A percentile compares a stretch with the other conserved stretches of the same genome.
Evolutionary conservation across 2,888 invertebrate species (phyloP).

Genomic region (Margaritifera margaritifera): DNA sequence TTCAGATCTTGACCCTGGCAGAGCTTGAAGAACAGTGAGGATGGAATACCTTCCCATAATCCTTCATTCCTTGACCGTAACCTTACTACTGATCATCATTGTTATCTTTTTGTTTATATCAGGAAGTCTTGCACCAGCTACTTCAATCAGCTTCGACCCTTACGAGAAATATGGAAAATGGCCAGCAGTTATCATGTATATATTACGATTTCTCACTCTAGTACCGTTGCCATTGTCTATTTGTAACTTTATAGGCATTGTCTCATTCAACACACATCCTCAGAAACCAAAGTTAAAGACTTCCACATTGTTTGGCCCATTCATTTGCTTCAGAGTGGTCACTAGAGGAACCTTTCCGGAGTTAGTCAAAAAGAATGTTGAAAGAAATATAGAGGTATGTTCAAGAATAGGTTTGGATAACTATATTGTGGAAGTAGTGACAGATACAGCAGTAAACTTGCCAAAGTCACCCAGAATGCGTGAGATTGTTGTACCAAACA

Average conservation of each 20-base stretch:
- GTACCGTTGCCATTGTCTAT: constrained; percentile 53
- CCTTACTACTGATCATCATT: constrained; percentile 30
- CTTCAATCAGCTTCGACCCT: constrained; percentile 36
- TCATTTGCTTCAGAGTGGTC: constrained; percentile 55
- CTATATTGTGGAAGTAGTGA: constrained; percentile 57
- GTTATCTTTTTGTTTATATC: constrained; percentile 31
- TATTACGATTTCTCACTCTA: constrained; percentile 45
- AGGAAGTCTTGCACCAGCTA: constrained; percentile 34
- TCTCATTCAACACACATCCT: constrained; percentile 55
- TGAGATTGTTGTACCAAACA: constrained; percentile 54
- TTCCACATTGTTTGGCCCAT: constrained; percentile 57
- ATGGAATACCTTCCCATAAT: constrained; percentile 33
- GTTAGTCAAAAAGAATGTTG: constrained; percentile 50
- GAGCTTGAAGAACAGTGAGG: neutral
- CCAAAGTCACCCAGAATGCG: constrained; percentile 40
- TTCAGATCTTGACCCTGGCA: neutral
- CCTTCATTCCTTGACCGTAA: constrained; percentile 34
- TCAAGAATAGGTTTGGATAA: constrained; percentile 49
- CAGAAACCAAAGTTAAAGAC: constrained; percentile 53
- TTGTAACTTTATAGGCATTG: constrained; percentile 57
- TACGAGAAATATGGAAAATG: constrained; percentile 45
- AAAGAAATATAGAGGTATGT: constrained; percentile 51
- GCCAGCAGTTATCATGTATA: constrained; percentile 46
- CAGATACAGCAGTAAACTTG: constrained; percentile 45
- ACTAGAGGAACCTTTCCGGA: constrained; percentile 51